phyloP scores from a whole-genome alignment of 92 coral and sea anemone species.

The Nematostella vectensis region DNA sequence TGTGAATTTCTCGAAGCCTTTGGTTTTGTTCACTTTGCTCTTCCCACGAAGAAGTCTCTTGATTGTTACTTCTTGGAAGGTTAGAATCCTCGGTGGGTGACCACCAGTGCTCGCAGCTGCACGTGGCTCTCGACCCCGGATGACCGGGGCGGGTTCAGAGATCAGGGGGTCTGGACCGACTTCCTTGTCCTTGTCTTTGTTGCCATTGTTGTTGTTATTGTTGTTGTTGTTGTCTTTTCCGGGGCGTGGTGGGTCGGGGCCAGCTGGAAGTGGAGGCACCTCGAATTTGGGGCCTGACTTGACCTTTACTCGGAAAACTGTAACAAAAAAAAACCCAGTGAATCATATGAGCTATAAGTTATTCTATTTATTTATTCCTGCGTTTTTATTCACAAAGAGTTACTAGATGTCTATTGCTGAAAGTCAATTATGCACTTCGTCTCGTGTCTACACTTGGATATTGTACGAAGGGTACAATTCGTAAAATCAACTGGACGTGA shows the following conservation, averaged over 20 bases:
- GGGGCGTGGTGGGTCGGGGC: not conserved
- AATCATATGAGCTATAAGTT: not conserved
- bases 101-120: not conserved
- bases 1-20: not conserved
- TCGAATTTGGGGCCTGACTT: constrained; percentile 9
- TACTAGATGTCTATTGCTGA: no score
- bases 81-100: not conserved
- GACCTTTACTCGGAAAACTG: constrained; percentile 20
- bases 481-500: no score
- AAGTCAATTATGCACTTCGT: no score
- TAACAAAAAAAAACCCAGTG: not conserved
- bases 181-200: not conserved
- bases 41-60: constrained; percentile 13
- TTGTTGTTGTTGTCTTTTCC: not conserved
- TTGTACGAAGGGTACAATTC: no score
- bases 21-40: constrained; percentile 1
- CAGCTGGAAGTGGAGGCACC: constrained; percentile 11
- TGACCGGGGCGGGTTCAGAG: not conserved
- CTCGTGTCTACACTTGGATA: no score
- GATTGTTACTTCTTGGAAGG: constrained; percentile 18
- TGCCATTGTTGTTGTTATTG: not conserved
- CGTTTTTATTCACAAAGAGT: no score
- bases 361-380: not conserved
- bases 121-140: not conserved
- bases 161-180: constrained; percentile 2